phyloP scores from a whole-genome alignment of 2,113 vertebrate species.

The Henicopernis longicauda region DNA sequence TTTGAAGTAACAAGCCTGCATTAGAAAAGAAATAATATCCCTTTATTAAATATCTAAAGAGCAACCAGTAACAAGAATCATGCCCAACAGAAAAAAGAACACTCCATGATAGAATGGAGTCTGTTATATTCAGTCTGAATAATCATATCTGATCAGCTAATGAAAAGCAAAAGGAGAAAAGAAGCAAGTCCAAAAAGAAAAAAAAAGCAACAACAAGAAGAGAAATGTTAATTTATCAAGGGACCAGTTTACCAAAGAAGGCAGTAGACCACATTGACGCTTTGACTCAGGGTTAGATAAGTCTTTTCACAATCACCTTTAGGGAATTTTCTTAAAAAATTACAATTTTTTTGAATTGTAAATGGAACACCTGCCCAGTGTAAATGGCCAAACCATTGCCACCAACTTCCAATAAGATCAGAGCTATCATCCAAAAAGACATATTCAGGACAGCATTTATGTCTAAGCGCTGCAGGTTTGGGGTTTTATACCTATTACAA shows the following conservation, averaged over 20 bases:
- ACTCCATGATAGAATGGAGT: not conserved
- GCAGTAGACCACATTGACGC: not conserved
- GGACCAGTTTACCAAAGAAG: not conserved
- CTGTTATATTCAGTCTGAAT: not conserved
- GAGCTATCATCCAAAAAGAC: not conserved
- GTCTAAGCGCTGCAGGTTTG: not conserved
- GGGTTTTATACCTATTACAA: rapidly evolving
- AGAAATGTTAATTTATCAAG: not conserved
- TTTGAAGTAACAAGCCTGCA: not conserved
- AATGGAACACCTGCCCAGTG: not conserved
- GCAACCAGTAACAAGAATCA: not conserved
- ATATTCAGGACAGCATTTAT: not conserved
- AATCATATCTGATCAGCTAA: not conserved
- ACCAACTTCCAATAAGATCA: not conserved
- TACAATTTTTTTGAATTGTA: not conserved
- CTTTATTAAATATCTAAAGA: not conserved
- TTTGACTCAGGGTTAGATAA: not conserved
- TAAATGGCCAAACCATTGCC: not conserved
- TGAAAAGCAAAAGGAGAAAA: not conserved
- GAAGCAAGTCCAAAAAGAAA: not conserved
- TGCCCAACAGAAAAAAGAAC: not conserved
- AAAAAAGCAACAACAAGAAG: not conserved
- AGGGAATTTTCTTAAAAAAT: not conserved
- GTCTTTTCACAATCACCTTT: not conserved
- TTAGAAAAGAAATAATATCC: not conserved